Evolutionary conservation across 2,797 vertebrate species (phyloP).

Genomic region (Micropoecilia bifurca): DNA sequence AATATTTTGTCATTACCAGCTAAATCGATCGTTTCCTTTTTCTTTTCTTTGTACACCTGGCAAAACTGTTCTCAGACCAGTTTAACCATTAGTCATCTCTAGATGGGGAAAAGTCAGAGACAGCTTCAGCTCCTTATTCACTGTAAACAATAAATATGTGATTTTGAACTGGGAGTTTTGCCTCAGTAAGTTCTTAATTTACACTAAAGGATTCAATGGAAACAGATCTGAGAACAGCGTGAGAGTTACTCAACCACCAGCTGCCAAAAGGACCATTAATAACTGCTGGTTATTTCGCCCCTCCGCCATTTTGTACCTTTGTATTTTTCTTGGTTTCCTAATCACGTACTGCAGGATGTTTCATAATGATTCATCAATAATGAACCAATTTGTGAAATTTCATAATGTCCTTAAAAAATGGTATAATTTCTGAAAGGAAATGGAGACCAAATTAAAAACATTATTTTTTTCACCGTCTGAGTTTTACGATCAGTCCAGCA

Average conservation of each 20-base stretch:
- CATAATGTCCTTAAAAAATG: background rate
- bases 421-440: background rate
- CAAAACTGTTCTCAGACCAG: constrained; percentile 38
- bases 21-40: constrained; percentile 79
- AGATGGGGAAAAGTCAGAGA: background rate
- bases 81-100: background rate
- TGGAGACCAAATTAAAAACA: background rate
- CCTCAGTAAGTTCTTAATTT: background rate
- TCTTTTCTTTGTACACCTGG: constrained; percentile 12
- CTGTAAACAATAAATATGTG: background rate
- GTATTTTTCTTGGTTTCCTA: background rate
- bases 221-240: constrained; percentile 49
- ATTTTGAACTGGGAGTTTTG: background rate
- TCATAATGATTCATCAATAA: background rate
- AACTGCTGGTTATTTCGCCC: background rate
- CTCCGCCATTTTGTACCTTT: constrained; percentile 1
- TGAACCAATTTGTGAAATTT: background rate
- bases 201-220: constrained; percentile 1
- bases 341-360: background rate
- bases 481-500: background rate
- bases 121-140: background rate
- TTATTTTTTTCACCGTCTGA: background rate
- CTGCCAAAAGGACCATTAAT: background rate
- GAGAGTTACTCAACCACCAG: constrained; percentile 17
- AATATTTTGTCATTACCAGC: constrained; percentile 82